Percentiles rank a stretch among this genome's conserved stretches.
phyloP scores from a whole-genome alignment of 2,113 vertebrate species.

The Jaculus jaculus region DNA sequence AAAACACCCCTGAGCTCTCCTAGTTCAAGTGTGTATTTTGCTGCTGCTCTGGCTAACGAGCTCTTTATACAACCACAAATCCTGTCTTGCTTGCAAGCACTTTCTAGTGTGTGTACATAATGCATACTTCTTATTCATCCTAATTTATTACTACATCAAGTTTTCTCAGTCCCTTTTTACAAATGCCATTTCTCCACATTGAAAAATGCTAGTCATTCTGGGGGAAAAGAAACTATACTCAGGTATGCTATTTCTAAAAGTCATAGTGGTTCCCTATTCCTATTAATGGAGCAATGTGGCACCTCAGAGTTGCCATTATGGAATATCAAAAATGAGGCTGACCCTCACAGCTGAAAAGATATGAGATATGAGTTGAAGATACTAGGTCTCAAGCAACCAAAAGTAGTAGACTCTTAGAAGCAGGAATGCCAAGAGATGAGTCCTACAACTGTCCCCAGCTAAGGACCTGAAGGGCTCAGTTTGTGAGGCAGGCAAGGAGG shows the following conservation, averaged over 20 bases:
- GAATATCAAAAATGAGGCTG: background rate
- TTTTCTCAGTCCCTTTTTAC: background rate
- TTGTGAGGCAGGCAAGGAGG: background rate
- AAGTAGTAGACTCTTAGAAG: background rate
- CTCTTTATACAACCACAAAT: background rate
- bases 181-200: background rate
- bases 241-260: constrained; percentile 1
- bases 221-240: background rate
- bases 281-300: background rate
- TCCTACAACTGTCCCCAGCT: background rate
- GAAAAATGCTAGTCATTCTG: background rate
- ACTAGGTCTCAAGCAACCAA: background rate
- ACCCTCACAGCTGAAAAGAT: background rate
- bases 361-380: background rate
- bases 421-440: background rate
- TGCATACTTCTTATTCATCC: background rate
- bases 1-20: background rate
- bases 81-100: background rate
- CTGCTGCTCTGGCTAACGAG: background rate
- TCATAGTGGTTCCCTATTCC: background rate
- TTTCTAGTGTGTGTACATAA: background rate
- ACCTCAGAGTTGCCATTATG: background rate
- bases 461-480: background rate
- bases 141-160: background rate
- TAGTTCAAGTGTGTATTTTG: background rate